These are phyloP conservation scores for Caenorhabditis parvicauda DNA, from an alignment of 2,888 invertebrate genomes.

Conservation along the genomic window DNA sequence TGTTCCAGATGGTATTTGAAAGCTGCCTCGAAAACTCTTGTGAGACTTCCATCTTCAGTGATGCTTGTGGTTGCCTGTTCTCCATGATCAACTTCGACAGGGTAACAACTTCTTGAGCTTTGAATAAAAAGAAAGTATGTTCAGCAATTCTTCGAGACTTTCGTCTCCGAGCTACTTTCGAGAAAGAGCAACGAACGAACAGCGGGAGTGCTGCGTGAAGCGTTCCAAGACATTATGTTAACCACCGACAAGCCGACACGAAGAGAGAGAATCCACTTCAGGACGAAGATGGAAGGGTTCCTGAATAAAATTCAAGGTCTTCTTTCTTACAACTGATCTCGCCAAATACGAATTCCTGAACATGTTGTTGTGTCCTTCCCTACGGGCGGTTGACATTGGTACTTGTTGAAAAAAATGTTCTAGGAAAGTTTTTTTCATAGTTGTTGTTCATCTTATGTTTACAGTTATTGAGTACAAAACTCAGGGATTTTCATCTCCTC, in stretches of 20 bases:
- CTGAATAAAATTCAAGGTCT: constrained; percentile 47
- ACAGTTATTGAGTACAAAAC: no score
- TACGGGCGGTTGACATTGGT: no score
- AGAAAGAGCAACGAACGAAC: constrained; percentile 31
- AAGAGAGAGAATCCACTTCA: constrained; percentile 37
- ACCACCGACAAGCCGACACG: neutral
- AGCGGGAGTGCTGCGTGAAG: constrained; percentile 14
- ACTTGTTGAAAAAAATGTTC: no score
- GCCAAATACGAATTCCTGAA: no score
- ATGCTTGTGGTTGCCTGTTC: constrained; percentile 64
- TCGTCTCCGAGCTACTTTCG: constrained; percentile 27
- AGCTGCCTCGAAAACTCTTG: constrained; percentile 64
- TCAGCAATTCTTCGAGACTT: constrained; percentile 32
- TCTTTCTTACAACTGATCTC: constrained; percentile 29
- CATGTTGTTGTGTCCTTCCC: no score
- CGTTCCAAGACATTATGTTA: constrained; percentile 24
- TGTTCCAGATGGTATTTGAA: constrained; percentile 61
- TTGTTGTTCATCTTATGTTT: no score
- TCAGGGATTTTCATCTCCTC: no score
- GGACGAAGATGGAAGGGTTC: constrained; percentile 50
- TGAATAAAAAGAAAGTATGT: constrained; percentile 4
- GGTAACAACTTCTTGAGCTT: constrained; percentile 35
- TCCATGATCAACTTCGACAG: constrained; percentile 64
- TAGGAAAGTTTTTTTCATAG: no score
- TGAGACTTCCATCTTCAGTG: constrained; percentile 64